Evolutionary conservation across 2,113 vertebrate species (phyloP).

Genomic region (Naja naja): DNA sequence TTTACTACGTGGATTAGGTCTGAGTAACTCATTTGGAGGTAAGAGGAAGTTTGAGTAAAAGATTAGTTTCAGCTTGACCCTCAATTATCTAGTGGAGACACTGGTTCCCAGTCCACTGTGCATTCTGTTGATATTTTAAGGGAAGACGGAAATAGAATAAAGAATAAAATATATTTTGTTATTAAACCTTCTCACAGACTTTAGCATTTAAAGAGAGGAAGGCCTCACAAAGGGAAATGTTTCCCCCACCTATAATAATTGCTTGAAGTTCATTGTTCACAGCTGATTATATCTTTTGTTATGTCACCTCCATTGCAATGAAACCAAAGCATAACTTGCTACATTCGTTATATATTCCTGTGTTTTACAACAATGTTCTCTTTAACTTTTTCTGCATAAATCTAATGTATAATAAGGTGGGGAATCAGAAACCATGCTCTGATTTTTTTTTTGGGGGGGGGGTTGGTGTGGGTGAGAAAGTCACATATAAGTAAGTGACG

Average conservation of each 20-base stretch:
- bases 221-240: constrained; percentile 48
- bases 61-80: neutral
- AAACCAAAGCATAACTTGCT: constrained; percentile 51
- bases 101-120: neutral
- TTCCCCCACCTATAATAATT: constrained; percentile 46
- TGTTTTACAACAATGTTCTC: neutral
- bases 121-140: neutral
- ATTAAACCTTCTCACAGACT: constrained; percentile 33
- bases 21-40: neutral
- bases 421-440: neutral
- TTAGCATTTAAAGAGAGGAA: constrained; percentile 43
- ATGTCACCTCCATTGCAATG: constrained; percentile 52
- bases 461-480: neutral
- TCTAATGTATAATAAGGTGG: neutral
- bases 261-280: constrained; percentile 44
- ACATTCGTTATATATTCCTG: neutral
- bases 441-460: neutral
- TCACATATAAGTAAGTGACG: neutral
- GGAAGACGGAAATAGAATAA: neutral
- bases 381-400: neutral
- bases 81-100: neutral
- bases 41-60: neutral
- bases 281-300: constrained; percentile 48
- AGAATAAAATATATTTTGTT: neutral
- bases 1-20: neutral